Conservation (phyloP, 2,797 vertebrate species). For the Stomatorhinus walkeri region DNA sequence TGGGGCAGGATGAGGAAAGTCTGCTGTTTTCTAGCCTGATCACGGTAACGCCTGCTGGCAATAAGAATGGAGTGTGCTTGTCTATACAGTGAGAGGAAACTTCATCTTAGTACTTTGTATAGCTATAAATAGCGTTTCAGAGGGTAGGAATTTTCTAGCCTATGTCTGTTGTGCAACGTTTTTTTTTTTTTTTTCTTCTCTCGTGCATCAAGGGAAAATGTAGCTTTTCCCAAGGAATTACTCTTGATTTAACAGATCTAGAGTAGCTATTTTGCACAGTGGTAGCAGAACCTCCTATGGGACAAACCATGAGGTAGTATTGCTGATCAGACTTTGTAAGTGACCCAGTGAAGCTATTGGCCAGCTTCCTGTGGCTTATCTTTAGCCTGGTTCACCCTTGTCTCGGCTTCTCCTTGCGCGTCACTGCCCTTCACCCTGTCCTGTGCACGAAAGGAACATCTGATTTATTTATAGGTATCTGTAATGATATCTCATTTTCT, state of each 20-base stretch:
- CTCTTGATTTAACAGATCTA: not conserved
- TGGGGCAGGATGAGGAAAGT: not conserved
- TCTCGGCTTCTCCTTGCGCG: not conserved
- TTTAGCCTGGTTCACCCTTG: not conserved
- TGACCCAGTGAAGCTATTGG: not conserved
- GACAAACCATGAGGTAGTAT: not conserved
- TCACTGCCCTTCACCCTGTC: not conserved
- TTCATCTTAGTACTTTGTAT: not conserved
- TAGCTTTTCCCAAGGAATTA: not conserved
- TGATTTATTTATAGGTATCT: constrained; percentile 11
- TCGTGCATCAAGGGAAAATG: not conserved
- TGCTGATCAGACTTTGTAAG: not conserved
- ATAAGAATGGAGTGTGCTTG: not conserved
- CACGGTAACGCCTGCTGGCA: not conserved
- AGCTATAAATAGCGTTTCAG: not conserved
- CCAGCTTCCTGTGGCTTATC: not conserved
- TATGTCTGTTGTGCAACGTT: not conserved
- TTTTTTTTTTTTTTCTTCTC: no score
- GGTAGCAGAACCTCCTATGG: not conserved
- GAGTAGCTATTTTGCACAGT: not conserved
- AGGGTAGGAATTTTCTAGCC: not conserved
- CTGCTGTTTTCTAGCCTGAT: not conserved
- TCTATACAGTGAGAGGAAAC: not conserved
- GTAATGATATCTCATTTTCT: constrained; percentile 14
- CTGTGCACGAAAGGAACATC: not conserved